Base-by-base conservation (phyloP, 2,797 vertebrate species). In the Dallia pectoralis region DNA sequence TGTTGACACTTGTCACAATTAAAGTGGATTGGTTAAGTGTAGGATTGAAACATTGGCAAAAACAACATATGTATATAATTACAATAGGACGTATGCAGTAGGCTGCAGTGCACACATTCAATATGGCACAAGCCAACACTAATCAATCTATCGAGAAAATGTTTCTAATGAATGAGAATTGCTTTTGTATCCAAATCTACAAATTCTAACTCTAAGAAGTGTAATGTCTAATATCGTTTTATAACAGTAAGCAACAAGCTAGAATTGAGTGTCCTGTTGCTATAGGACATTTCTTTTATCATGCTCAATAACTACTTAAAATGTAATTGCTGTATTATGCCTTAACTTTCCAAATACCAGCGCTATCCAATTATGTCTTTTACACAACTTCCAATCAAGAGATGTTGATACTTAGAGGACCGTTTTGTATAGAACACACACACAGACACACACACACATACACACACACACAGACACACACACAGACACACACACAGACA, bases 301-400 rank as follows among this genome's bases (percentile, higher is more conserved):
- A 84, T 81, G 79, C 82, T 87, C 76, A 80, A 79, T 81, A 81
- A 82, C 89, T 92, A 85, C 92, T 94, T 93, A 91, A 92, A 90
- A 92, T 93, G 91, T 86, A 90, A 93, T 91, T 90, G 87, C 84
- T 86, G 89, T 88, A 89, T 11, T 91, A 90, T 91, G 86, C 85
- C 91, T 91, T 90, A 78, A 91, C 90, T 92, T 91, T 91, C 88
- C 86, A 88, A 90, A 90, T 91, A 89, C 90, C 85, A 84, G 78
- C 80, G 84, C 67, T 89, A 90, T 91, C 85, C 88, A 90, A 86
- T 91, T 88, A 87, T 87, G 86, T 90, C 82, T 89, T 85, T 88
- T 85, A 84, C 84, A 81, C 86, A 74, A 82, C 77, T 73, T 69
- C 76, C 62, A 80, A 77, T 79, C 80, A 86, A 87, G 83, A 84